Percentiles rank a stretch among this genome's conserved stretches.
Conservation (phyloP, 2,888 invertebrate genomes). For the Spialia ferax region DNA sequence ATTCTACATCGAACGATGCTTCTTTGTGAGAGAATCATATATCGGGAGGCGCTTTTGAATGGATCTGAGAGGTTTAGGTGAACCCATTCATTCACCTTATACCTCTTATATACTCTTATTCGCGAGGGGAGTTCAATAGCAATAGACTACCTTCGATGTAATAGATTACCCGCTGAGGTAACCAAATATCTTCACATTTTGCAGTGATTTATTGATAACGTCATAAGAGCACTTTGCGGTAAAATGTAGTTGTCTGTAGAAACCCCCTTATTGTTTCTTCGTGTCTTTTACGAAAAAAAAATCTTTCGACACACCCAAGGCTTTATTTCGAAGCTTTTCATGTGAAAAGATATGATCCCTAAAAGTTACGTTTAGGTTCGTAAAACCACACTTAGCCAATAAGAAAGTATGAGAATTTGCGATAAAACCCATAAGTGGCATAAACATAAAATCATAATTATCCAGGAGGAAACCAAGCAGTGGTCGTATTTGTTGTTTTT, state of each 20-base stretch:
- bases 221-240: background rate
- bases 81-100: slow-evolving; percentile 63
- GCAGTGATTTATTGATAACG: slow-evolving; percentile 12
- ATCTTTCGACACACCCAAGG: too few relatives aligned
- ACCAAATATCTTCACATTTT: slow-evolving; percentile 35
- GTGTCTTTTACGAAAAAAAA: background rate
- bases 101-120: slow-evolving; percentile 56
- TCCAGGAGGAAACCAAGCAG: too few relatives aligned
- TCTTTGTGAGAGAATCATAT: slow-evolving; percentile 40
- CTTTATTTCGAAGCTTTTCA: too few relatives aligned
- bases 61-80: slow-evolving; percentile 60
- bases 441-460: too few relatives aligned
- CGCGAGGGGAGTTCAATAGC: slow-evolving; percentile 53
- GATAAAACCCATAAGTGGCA: too few relatives aligned
- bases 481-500: too few relatives aligned
- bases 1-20: slow-evolving; percentile 33
- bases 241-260: background rate
- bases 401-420: too few relatives aligned
- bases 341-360: too few relatives aligned
- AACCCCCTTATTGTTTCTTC: too few relatives aligned
- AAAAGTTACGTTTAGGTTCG: too few relatives aligned
- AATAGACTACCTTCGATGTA: slow-evolving; percentile 48
- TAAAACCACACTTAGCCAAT: too few relatives aligned
- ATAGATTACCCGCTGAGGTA: slow-evolving; percentile 27
- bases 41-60: slow-evolving; percentile 50